Conservation (phyloP, 2,113 vertebrate genomes). For the Petrocephalus zakoni region DNA sequence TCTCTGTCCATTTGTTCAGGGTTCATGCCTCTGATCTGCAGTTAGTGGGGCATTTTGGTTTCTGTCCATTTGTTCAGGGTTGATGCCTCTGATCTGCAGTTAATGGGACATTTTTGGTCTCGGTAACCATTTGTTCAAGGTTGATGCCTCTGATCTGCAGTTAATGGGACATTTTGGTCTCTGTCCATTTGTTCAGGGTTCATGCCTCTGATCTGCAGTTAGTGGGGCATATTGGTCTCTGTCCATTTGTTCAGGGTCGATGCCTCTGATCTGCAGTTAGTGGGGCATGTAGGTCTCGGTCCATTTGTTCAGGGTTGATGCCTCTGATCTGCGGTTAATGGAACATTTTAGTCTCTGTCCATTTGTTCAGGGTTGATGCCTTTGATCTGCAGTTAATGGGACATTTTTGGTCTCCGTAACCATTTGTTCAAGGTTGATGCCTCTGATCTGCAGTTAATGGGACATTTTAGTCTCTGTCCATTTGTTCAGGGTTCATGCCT, state of each 20-base stretch:
- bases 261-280: not conserved
- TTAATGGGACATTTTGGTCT: constrained; percentile 4
- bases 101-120: not conserved
- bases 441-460: not conserved
- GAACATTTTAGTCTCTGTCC: constrained; percentile 1
- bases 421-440: too few species aligned
- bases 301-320: too few species aligned
- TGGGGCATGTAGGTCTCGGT: too few species aligned
- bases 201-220: not conserved
- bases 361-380: not conserved
- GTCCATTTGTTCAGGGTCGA: not conserved
- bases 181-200: not conserved
- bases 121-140: not conserved
- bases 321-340: too few species aligned
- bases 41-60: not conserved
- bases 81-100: not conserved
- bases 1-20: too few species aligned
- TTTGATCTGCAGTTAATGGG: too few species aligned
- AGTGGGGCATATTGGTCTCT: not conserved
- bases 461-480: not conserved
- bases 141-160: not conserved
- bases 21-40: too few species aligned
- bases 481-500: not conserved
- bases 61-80: not conserved
- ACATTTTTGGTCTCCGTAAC: too few species aligned